Evolutionary conservation across 2,888 invertebrate species (phyloP).

Genomic region (Candidula unifasciata): DNA sequence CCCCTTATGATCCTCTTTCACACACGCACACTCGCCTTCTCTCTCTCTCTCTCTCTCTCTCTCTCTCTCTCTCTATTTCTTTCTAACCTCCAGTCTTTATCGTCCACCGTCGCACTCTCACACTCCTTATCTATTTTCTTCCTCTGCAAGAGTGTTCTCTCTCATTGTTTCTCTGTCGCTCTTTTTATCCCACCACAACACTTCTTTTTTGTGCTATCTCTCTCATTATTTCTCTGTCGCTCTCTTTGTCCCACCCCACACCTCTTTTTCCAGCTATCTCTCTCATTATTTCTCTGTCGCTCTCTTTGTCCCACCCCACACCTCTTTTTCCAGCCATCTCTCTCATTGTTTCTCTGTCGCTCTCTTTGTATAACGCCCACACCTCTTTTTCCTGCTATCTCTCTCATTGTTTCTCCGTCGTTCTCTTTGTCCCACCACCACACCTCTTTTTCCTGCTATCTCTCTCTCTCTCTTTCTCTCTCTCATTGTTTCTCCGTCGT

Average conservation of each 20-base stretch:
- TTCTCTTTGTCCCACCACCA: background rate
- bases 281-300: constrained; percentile 19
- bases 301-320: background rate
- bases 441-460: constrained; percentile 5
- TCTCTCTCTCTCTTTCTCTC: constrained; percentile 30
- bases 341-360: constrained; percentile 27
- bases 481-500: background rate
- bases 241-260: too few species aligned
- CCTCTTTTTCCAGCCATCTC: background rate
- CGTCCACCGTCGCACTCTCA: too few species aligned
- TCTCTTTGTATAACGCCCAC: constrained; percentile 6
- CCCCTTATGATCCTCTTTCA: too few species aligned
- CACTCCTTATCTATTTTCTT: too few species aligned
- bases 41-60: constrained; percentile 23
- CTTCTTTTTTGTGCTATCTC: background rate
- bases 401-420: constrained; percentile 10
- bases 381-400: background rate
- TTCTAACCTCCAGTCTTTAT: too few species aligned
- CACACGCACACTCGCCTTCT: background rate
- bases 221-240: background rate
- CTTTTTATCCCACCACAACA: background rate
- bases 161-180: background rate
- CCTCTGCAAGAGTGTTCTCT: background rate
- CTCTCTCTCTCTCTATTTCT: constrained; percentile 41
- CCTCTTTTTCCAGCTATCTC: background rate